Base-by-base conservation (phyloP, 2,888 invertebrate species). In the Elysia crispata region DNA sequence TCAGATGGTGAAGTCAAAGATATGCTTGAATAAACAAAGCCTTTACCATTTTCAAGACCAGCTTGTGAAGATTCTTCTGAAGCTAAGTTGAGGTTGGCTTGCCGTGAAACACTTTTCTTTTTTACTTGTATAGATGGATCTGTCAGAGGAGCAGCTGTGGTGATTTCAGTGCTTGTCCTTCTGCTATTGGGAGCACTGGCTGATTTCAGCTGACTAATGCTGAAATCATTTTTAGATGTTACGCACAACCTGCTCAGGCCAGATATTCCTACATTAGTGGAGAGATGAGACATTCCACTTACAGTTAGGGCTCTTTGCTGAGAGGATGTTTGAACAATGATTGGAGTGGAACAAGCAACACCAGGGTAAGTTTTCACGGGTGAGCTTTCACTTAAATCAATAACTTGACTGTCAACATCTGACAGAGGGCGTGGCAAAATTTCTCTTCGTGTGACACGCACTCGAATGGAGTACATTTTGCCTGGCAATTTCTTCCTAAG, bases 381-480 rank as follows among this genome's bases (percentile, higher is more conserved):
- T 5, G 80, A 76, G 8, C 28, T 23, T 13, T 64, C 76, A 73
- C 76, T 80, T 5, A 80, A 69, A 41, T 80, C 80, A 66, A 80
- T 80, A 1, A 70, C 41, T 41, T 41, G 41, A 41, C 5, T 41
- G 41, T 41, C 41, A 0, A 75, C n/a, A 15, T 72, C 70, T n/a
- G 23, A 28, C 30, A 31, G 50, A 25, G 50, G 54, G 28, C 54
- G 25, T 20, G 62, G 64, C 41, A 76, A 20, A 49, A 25, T 49
- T 23, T 76, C 74, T 69, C 23, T 60, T 15, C 72, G 49, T n/a
- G 86, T 86, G 1, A 90, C 85, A 64, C 85, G 81, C 1, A 90
- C 85, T 50, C 89, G 77, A 5, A 90, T 86, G 1, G 89, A 86
- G 66, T 81, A 90, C 86, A 89, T 88, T 62, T 81, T 81, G n/a